Conservation (phyloP, 2,113 vertebrate species). For the Cercocebus atys region DNA sequence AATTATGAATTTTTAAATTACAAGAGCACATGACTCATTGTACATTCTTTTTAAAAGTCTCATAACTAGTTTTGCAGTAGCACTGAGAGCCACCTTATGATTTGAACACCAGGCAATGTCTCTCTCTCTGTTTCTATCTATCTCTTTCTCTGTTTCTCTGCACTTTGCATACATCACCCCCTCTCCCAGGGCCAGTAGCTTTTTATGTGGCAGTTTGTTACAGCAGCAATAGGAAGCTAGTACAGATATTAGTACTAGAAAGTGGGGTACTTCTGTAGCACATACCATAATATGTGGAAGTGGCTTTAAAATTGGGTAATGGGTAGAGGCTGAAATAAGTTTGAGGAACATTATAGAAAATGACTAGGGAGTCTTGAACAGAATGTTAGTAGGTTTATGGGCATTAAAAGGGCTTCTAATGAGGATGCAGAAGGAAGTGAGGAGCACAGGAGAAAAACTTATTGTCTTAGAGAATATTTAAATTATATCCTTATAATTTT, state of each 20-base stretch:
- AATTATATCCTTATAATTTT: not conserved
- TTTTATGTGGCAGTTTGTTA: not conserved
- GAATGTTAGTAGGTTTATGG: not conserved
- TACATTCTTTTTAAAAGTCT: not conserved
- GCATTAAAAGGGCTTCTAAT: not conserved
- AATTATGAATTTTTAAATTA: not conserved
- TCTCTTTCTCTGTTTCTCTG: not conserved
- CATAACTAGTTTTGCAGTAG: not conserved
- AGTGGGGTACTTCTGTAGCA: not conserved
- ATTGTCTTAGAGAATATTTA: not conserved
- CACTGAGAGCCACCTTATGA: not conserved
- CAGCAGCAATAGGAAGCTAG: not conserved
- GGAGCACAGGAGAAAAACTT: not conserved
- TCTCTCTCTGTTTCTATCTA: not conserved
- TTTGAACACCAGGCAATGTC: not conserved
- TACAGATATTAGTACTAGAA: not conserved
- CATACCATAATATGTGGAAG: not conserved
- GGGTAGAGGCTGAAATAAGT: not conserved
- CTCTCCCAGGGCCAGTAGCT: not conserved
- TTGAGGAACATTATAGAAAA: not conserved
- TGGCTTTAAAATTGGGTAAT: not conserved
- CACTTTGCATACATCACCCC: rapidly evolving
- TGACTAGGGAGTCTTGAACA: not conserved
- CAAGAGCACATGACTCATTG: not conserved
- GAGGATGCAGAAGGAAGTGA: not conserved